Percentiles rank a stretch among this genome's conserved stretches.
phyloP scores from a whole-genome alignment of 2,888 invertebrate species.

The Heliconius charithonia region DNA sequence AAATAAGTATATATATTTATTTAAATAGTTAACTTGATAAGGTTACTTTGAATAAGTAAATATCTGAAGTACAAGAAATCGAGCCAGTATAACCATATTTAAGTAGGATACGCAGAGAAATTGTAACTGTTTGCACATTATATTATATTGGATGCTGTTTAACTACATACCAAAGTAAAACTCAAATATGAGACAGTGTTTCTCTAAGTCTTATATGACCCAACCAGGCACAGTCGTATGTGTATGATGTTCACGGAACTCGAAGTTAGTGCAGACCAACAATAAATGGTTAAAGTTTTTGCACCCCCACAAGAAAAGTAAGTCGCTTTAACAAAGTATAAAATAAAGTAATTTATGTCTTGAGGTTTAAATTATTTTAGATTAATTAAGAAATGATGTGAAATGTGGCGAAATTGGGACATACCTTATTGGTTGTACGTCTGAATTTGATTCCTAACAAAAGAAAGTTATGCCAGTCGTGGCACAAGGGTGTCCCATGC shows the following conservation, averaged over 20 bases:
- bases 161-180: slow-evolving; percentile 27
- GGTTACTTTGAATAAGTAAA: no score
- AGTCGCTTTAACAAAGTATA: slow-evolving; percentile 60
- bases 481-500: no score
- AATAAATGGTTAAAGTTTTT: slow-evolving; percentile 66
- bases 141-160: slow-evolving; percentile 26
- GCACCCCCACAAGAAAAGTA: slow-evolving; percentile 53
- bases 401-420: no score
- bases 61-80: background rate
- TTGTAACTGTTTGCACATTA: background rate
- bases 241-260: slow-evolving; percentile 45
- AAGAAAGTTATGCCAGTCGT: no score
- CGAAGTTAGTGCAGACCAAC: slow-evolving; percentile 35
- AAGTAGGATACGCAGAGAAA: background rate
- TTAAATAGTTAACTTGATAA: no score
- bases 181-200: slow-evolving; percentile 44
- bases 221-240: slow-evolving; percentile 32
- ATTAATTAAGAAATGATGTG: no score
- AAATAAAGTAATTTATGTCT: slow-evolving; percentile 41
- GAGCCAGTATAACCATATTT: background rate
- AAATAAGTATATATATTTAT: no score
- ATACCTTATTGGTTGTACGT: no score
- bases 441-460: no score
- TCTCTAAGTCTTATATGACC: slow-evolving; percentile 38
- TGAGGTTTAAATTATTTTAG: slow-evolving; percentile 25